Conservation (phyloP, 2,888 invertebrate species). For the Watsonalla cultraria region DNA sequence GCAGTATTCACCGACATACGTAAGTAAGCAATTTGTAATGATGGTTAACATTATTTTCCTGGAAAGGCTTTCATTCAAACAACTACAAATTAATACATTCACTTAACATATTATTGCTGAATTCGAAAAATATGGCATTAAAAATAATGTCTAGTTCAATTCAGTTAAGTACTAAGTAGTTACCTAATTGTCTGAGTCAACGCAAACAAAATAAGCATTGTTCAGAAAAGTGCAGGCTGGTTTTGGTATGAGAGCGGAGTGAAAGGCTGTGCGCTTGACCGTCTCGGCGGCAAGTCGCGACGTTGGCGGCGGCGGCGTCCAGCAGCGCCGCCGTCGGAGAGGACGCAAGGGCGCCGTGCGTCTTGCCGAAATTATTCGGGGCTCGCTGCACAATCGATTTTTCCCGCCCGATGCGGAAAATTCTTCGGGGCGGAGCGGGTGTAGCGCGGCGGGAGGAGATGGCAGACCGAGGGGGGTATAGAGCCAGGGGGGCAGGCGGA, state of each 20-base stretch:
- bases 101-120: no score
- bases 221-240: conserved; percentile 6
- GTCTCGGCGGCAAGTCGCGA: conserved; percentile 32
- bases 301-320: conserved; percentile 16
- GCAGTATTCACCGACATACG: no score
- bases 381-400: conserved; percentile 79
- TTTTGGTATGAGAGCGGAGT: conserved; percentile 24
- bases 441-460: conserved; percentile 52
- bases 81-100: no score
- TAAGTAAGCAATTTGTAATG: no score
- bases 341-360: conserved; percentile 76
- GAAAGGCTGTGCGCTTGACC: conserved; percentile 63
- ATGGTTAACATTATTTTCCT: no score
- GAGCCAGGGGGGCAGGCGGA: conserved; percentile 68
- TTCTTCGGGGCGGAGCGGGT: conserved; percentile 75
- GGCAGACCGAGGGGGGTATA: conserved; percentile 46
- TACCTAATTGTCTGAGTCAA: not conserved
- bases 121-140: no score
- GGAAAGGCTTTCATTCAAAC: no score
- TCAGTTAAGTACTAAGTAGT: not conserved
- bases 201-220: conserved; percentile 2
- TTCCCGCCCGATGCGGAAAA: conserved; percentile 79
- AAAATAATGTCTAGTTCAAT: no score
- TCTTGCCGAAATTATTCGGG: conserved; percentile 78
- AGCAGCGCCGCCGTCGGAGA: conserved; percentile 28